These are phyloP conservation scores for Rhamphomyia laevipes DNA, from an alignment of 2,888 invertebrate species.

Conservation along the genomic window DNA sequence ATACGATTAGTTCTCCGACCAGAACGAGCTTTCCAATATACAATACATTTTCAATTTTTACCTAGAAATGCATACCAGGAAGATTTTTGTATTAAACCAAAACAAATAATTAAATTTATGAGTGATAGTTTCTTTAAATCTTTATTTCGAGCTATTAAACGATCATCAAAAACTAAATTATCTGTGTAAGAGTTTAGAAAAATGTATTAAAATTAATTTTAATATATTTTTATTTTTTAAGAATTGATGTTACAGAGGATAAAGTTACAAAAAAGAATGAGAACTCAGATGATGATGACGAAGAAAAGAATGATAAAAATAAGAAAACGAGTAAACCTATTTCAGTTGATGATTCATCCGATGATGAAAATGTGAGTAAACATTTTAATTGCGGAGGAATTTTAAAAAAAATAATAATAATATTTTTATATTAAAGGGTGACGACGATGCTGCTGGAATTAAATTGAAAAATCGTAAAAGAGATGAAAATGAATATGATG, in stretches of 20 bases:
- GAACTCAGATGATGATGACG: constrained; percentile 21
- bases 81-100: constrained; percentile 58
- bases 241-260: constrained; percentile 36
- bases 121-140: constrained; percentile 57
- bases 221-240: constrained; percentile 16
- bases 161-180: constrained; percentile 43
- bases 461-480: constrained; percentile 44
- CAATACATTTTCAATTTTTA: constrained; percentile 60
- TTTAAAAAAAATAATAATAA: background rate
- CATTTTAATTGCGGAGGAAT: background rate
- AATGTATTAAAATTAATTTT: background rate
- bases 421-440: constrained; percentile 20
- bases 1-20: constrained; percentile 42
- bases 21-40: constrained; percentile 48
- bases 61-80: constrained; percentile 61
- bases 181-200: constrained; percentile 22
- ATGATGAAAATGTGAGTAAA: constrained; percentile 22
- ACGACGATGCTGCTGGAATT: constrained; percentile 34
- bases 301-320: constrained; percentile 38
- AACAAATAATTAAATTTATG: constrained; percentile 58
- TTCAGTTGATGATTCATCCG: constrained; percentile 32
- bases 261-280: constrained; percentile 31
- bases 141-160: constrained; percentile 51
- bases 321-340: constrained; percentile 24
- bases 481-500: constrained; percentile 56